Evolutionary conservation across 1,140 invertebrate genomes (phyloP).

Genomic region (Sinella curviseta): DNA sequence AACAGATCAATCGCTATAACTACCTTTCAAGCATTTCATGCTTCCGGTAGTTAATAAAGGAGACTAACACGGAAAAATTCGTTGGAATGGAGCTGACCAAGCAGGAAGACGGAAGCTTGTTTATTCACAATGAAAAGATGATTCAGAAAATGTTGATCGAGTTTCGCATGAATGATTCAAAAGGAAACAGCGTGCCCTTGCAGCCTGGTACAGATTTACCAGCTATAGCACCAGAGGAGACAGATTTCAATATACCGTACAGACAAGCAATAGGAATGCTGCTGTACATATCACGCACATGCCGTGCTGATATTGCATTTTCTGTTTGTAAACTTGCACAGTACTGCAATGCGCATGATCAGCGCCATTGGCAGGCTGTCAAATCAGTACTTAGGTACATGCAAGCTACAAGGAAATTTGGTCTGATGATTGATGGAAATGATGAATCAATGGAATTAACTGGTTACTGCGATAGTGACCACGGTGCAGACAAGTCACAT

Average conservation of each 20-base stretch:
- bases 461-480: slow-evolving; percentile 54
- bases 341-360: slow-evolving; percentile 51
- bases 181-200: slow-evolving; percentile 49
- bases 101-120: neutral
- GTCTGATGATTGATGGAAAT: neutral
- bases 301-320: slow-evolving; percentile 37
- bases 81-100: neutral
- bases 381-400: slow-evolving; percentile 48
- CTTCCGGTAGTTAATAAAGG: too few species aligned
- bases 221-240: slow-evolving; percentile 14
- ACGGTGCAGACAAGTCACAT: slow-evolving; percentile 51
- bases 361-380: slow-evolving; percentile 51
- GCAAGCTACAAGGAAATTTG: slow-evolving; percentile 50
- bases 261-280: neutral
- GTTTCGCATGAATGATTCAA: slow-evolving; percentile 27
- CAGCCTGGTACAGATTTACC: slow-evolving; percentile 47
- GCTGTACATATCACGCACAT: neutral
- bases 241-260: slow-evolving; percentile 38
- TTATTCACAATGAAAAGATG: neutral
- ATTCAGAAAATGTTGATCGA: neutral
- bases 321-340: slow-evolving; percentile 51
- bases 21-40: too few species aligned
- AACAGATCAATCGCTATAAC: too few species aligned
- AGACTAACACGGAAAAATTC: neutral
- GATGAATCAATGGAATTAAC: neutral